A percentile compares a stretch with the other conserved stretches of the same genome.
These are phyloP conservation scores for Octomys mimax DNA, from an alignment of 2,797 vertebrate species.

Conservation along the genomic window DNA sequence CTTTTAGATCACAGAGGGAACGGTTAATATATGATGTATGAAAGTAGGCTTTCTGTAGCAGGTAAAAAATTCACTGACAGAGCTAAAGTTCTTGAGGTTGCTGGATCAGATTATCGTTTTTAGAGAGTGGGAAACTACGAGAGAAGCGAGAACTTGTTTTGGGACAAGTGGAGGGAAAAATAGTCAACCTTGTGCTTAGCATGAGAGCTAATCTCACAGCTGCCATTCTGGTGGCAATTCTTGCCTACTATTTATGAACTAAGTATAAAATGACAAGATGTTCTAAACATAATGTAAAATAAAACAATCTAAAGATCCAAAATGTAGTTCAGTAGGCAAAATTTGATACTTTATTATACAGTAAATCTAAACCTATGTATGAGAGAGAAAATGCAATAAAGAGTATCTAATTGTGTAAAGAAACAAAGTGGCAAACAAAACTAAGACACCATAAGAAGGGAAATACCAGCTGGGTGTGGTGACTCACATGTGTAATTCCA, in stretches of 20 bases:
- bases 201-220: conserved; percentile 67
- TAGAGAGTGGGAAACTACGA: not conserved
- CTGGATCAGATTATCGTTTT: conserved; percentile 25
- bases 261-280: conserved; percentile 47
- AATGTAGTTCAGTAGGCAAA: not conserved
- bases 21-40: not conserved
- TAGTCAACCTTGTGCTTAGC: conserved; percentile 43
- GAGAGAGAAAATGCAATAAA: not conserved
- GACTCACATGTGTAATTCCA: no score
- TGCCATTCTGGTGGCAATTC: conserved; percentile 27
- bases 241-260: conserved; percentile 78
- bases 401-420: conserved; percentile 11
- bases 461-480: not conserved
- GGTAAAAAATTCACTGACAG: not conserved
- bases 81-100: not conserved
- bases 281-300: conserved; percentile 49
- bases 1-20: not conserved
- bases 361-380: not conserved
- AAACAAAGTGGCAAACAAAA: conserved; percentile 33
- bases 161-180: conserved; percentile 46
- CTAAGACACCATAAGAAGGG: conserved; percentile 26
- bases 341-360: conserved; percentile 5
- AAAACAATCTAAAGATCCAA: conserved; percentile 49
- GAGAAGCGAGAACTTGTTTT: conserved; percentile 54
- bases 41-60: not conserved